Percentiles rank a stretch among this genome's conserved stretches.
These are phyloP conservation scores for Phoeniculus purpureus DNA, from an alignment of 2,797 vertebrate species.

Conservation along the genomic window DNA sequence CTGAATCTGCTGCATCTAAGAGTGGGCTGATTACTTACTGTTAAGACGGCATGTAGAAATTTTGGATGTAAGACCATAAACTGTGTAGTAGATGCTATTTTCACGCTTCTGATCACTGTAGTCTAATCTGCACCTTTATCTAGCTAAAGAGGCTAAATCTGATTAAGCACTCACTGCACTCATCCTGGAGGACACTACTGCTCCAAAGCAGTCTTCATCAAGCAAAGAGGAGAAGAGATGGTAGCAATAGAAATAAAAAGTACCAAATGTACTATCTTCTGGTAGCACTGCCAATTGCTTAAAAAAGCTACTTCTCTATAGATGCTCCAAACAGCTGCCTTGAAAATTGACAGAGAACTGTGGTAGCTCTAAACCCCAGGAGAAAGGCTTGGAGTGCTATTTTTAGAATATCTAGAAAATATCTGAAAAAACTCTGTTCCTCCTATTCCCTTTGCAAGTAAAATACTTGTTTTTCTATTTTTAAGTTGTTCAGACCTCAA, in stretches of 20 bases:
- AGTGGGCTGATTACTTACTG: background rate
- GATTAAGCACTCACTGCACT: constrained; percentile 15
- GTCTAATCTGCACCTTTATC: constrained; percentile 46
- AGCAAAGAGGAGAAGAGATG: background rate
- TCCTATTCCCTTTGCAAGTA: background rate
- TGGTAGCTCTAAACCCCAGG: background rate
- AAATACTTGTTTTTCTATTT: background rate
- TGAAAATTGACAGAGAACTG: background rate
- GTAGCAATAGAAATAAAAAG: background rate
- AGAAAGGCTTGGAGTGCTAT: constrained; percentile 27
- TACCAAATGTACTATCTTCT: background rate
- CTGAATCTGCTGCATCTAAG: background rate
- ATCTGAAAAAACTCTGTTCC: background rate
- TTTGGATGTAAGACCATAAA: background rate
- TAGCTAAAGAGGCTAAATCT: constrained; percentile 43
- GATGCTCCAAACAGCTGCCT: background rate
- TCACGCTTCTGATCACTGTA: background rate
- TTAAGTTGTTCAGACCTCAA: background rate
- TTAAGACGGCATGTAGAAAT: background rate
- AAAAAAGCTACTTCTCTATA: background rate
- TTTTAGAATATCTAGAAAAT: constrained; percentile 32
- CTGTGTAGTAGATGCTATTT: constrained; percentile 29
- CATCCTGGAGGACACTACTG: background rate
- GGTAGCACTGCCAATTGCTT: background rate
- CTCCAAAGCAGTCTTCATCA: background rate